phyloP scores from a whole-genome alignment of 2,888 invertebrate species.

The Epirrita christyi region DNA sequence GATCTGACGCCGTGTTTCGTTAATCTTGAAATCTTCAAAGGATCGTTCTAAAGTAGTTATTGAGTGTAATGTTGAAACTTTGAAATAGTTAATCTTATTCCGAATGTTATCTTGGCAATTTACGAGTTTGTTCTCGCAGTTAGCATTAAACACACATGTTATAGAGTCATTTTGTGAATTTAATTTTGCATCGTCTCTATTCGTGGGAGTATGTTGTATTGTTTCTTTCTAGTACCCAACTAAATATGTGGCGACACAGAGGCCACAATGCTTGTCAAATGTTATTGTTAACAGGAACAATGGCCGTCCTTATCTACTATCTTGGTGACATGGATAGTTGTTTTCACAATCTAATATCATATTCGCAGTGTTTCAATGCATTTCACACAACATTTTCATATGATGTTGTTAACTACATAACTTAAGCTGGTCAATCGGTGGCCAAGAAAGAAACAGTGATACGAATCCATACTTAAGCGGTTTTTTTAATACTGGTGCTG shows the following conservation, averaged over 20 bases:
- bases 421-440: no score
- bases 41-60: constrained; percentile 5
- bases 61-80: background rate
- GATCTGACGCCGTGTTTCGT: constrained; percentile 6
- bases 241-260: constrained; percentile 23
- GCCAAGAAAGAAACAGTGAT: no score
- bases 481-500: no score
- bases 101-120: no score
- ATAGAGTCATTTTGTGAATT: no score
- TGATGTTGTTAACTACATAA: no score
- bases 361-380: constrained; percentile 15
- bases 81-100: no score
- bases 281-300: constrained; percentile 57
- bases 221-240: constrained; percentile 22
- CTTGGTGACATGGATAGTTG: constrained; percentile 20
- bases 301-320: constrained; percentile 37
- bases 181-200: background rate
- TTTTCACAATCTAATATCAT: constrained; percentile 23
- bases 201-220: constrained; percentile 13
- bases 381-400: background rate
- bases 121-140: no score
- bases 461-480: no score
- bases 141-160: no score
- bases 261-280: constrained; percentile 54
- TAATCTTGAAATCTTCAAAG: constrained; percentile 10